Base-by-base conservation (phyloP, 2,888 invertebrate species). In the Himalopsyche japonica region DNA sequence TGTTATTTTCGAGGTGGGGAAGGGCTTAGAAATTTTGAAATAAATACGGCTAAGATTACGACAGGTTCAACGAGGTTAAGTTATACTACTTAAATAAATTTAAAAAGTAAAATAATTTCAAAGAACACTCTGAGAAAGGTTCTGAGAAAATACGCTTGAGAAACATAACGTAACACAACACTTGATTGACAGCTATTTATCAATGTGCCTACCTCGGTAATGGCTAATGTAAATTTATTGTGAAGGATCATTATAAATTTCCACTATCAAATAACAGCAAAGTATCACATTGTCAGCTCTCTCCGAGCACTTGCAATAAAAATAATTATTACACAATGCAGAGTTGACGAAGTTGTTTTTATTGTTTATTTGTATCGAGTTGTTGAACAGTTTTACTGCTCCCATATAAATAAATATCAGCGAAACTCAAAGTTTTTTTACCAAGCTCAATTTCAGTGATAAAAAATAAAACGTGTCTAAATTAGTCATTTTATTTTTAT, bases 131-230 rank as follows among this genome's bases (percentile, higher is more conserved):
- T 15, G 15, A 15, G 15, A 43, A 43, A 43, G 43, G 43, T 43
- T 43, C 43, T 15, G 43, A 43, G 43, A 43, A 27, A 12, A 27
- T 12, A 27, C 27, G 12, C 27, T 70, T 70, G 70, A 70, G 70
- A 70, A 70, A 70, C 70, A 12, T 37, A 43, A 27, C 15, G 24
- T 30, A 20, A 70, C 27, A 27, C 15, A 27, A 30, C 15, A 30
- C 30, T 49, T 80, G 80, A 80, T 80, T 80, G 80, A 57, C 80
- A 37, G 49, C 80, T 57, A 79, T 79, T 79, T 80, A 80, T 57
- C 80, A 57, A 57, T n/a, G n/a, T 30, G 30, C 34, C 47, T 43
- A 57, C 20, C 20, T 57, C 20, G 57, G 20, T 57, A 57, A 70
- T 70, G 27, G 70, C 30, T 70, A 70, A 70, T 30, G 27, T 70